A percentile compares a stretch with the other conserved stretches of the same genome.
Evolutionary conservation across 2,797 vertebrate genomes (phyloP).

Genomic region (Sebastes hubbsi): DNA sequence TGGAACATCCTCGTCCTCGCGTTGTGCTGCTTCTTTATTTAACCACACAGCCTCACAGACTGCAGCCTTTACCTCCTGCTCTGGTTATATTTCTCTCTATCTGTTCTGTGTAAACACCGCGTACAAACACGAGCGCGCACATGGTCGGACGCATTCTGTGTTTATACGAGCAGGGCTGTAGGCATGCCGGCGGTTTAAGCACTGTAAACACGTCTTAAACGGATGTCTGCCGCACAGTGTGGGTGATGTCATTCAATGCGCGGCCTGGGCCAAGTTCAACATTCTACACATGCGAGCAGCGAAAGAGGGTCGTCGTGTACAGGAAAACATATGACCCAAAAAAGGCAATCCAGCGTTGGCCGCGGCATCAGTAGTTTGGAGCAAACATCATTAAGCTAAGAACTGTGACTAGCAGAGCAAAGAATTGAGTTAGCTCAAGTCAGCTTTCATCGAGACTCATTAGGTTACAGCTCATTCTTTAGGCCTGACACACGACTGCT

Average conservation of each 20-base stretch:
- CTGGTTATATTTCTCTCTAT: conserved; percentile 54
- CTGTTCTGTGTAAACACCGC: conserved; percentile 60
- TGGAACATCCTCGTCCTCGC: conserved; percentile 13
- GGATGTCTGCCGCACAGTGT: conserved; percentile 61
- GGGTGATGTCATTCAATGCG: conserved; percentile 67
- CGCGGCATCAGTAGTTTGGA: conserved; percentile 41
- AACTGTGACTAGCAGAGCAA: conserved; percentile 75
- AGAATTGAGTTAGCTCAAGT: conserved; percentile 74
- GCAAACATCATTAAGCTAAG: conserved; percentile 70
- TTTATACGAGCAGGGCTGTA: conserved; percentile 60
- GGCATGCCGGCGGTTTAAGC: conserved; percentile 58
- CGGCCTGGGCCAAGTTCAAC: conserved; percentile 57
- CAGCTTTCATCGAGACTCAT: conserved; percentile 73
- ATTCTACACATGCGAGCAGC: conserved; percentile 39
- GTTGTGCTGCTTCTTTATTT: conserved; percentile 24
- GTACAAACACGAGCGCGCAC: conserved; percentile 33
- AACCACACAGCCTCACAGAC: conserved; percentile 28
- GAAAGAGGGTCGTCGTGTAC: conserved; percentile 5
- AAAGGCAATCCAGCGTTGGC: conserved; percentile 58
- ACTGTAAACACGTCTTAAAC: conserved; percentile 73
- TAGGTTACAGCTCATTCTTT: conserved; percentile 69
- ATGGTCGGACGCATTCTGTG: conserved; percentile 58
- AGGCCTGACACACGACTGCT: conserved; percentile 46
- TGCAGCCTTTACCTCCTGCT: conserved; percentile 32
- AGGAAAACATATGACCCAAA: conserved; percentile 65